Conservation (phyloP, 2,113 vertebrate species). For the Oreotrochilus melanogaster region DNA sequence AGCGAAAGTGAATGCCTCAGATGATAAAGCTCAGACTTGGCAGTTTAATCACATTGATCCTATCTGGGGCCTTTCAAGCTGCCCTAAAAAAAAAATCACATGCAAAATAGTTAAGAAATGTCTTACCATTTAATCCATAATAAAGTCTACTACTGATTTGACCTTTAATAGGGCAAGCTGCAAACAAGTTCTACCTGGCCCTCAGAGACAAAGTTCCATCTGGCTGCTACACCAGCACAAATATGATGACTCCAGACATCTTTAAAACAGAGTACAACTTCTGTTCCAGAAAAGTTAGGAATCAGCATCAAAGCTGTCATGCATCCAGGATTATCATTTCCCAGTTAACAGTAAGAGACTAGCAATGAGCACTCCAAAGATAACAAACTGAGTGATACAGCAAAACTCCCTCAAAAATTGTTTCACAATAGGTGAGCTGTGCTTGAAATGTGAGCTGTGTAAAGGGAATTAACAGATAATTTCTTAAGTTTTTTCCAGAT, state of each 20-base stretch:
- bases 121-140: not conserved
- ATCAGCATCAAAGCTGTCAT: not conserved
- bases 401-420: not conserved
- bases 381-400: not conserved
- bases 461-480: not conserved
- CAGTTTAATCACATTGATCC: not conserved
- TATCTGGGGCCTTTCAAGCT: not conserved
- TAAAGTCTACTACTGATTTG: not conserved
- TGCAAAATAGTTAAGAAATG: not conserved
- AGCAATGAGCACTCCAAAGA: not conserved
- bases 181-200: not conserved
- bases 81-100: not conserved
- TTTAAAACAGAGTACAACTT: not conserved
- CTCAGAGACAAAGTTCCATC: not conserved
- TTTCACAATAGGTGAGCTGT: not conserved
- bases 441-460: not conserved
- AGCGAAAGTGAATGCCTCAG: not conserved
- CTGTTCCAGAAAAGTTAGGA: not conserved
- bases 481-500: not conserved
- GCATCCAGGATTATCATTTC: not conserved
- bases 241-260: not conserved
- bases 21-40: not conserved
- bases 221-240: not conserved
- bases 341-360: not conserved
- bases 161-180: not conserved